Evolutionary conservation across 2,888 invertebrate genomes (phyloP), one percentile per base, ranked within the genome.

Genomic region (Andrena dorsata): DNA sequence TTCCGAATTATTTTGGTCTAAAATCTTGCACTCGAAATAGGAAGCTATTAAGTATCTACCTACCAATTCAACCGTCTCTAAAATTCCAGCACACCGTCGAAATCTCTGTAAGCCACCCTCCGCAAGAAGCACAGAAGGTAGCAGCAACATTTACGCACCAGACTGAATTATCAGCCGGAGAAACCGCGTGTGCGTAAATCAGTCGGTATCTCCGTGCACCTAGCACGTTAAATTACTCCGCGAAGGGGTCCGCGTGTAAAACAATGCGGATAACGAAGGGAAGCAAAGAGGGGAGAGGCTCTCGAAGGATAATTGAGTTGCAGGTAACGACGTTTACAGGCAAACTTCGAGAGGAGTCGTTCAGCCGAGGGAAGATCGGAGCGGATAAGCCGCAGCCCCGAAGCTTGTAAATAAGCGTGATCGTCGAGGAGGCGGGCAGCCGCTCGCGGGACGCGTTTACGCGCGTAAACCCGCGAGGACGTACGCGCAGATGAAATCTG

Each of bases 301-400:
- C 64, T 66, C 30, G 69, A 75, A 75, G 70, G 84, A 87, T 90
- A 90, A 90, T 90, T 90, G 90, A 90, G 90, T 90, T 88, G 87
- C 88, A 82, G 83, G 83, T 85, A 87, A 87, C 82, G 84, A 80
- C 86, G 86, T 85, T 86, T 83, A 83, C 86, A 80, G 80, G 85
- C 78, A 72, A 80, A 76, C n/a, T 8, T 16, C 47, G 69, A 70
- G 83, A 82, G 81, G 80, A 82, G 88, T 84, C 86, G 87, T 87
- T 90, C 86, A 87, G 86, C 64, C 80, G 74, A 56, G 83, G 73
- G 71, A 82, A 86, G 88, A 89, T 86, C 66, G 79, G 73, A 41
- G 28, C 76, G 69, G 88, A 90, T 90, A 90, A 89, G 76, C 58
- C 60, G 69, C 49, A 51, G 41, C 69, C 76, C 35, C 66, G 72